Evolutionary conservation across 2,797 vertebrate genomes (phyloP).

Genomic region (Trichosurus vulpecula): DNA sequence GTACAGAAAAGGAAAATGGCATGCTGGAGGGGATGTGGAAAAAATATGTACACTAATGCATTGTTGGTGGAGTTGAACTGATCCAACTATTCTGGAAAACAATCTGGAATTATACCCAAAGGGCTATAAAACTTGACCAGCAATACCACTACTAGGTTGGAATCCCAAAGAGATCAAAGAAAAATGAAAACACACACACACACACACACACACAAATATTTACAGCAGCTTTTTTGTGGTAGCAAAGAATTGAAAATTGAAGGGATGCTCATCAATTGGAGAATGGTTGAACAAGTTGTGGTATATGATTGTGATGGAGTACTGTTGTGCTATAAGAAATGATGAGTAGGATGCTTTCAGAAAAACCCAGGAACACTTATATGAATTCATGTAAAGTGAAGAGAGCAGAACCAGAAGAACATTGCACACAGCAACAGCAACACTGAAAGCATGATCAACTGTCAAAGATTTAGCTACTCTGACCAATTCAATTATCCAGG

Average conservation of each 20-base stretch:
- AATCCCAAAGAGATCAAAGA: neutral
- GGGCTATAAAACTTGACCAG: neutral
- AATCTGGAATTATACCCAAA: neutral
- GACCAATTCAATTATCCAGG: neutral
- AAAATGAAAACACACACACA: neutral
- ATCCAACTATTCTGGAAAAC: neutral
- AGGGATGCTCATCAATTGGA: neutral
- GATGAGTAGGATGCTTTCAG: neutral
- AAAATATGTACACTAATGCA: neutral
- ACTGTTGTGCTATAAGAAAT: neutral
- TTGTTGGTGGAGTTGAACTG: neutral
- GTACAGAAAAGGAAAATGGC: neutral
- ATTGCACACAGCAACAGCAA: neutral
- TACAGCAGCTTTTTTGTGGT: neutral
- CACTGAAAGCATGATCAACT: neutral
- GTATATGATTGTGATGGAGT: neutral
- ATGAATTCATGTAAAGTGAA: neutral
- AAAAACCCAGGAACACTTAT: neutral
- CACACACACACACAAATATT: too few species aligned
- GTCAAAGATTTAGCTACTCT: neutral
- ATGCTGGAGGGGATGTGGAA: neutral
- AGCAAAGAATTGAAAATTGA: neutral
- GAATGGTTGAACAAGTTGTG: neutral
- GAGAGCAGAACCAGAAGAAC: neutral
- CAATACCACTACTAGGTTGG: neutral